These are phyloP conservation scores for Aurelia sp. DNA, from an alignment of 30 jellyfish, hydroid and myxozoan genomes.

Conservation along the genomic window DNA sequence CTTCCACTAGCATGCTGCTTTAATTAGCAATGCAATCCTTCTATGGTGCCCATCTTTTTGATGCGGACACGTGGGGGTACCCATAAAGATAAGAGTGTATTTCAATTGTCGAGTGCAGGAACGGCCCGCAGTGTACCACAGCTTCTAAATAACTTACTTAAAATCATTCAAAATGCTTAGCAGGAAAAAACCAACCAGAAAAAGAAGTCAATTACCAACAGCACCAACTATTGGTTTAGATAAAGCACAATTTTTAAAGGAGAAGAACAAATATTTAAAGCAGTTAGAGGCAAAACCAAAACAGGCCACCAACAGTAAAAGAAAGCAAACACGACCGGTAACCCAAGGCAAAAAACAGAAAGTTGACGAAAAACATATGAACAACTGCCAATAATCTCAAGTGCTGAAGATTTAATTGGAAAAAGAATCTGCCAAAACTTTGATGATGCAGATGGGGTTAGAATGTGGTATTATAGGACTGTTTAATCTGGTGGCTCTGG, in stretches of 20 bases:
- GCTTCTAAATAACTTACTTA: neutral
- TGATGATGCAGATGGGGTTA: slow-evolving; percentile 7
- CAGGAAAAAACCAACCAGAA: neutral
- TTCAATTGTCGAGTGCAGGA: neutral
- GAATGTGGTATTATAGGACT: slow-evolving; percentile 28
- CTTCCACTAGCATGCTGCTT: too few species aligned
- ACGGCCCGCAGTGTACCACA: neutral
- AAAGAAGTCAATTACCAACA: neutral
- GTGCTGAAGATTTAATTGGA: slow-evolving; percentile 29
- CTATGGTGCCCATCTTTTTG: too few species aligned
- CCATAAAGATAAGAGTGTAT: too few species aligned
- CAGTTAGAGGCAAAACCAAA: neutral
- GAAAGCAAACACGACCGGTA: neutral
- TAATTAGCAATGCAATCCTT: too few species aligned
- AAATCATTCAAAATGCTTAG: neutral
- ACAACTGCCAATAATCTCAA: slow-evolving; percentile 3
- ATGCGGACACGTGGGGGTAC: too few species aligned
- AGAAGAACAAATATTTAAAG: neutral
- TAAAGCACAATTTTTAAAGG: neutral
- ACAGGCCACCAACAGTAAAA: neutral
- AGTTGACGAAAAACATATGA: neutral
- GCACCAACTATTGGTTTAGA: neutral
- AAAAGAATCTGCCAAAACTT: slow-evolving; percentile 21
- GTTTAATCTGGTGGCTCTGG: slow-evolving; percentile 11
- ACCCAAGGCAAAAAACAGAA: slow-evolving; percentile 9